phyloP scores from a whole-genome alignment of 2,113 vertebrate species.

The Peromyscus polionotus region DNA sequence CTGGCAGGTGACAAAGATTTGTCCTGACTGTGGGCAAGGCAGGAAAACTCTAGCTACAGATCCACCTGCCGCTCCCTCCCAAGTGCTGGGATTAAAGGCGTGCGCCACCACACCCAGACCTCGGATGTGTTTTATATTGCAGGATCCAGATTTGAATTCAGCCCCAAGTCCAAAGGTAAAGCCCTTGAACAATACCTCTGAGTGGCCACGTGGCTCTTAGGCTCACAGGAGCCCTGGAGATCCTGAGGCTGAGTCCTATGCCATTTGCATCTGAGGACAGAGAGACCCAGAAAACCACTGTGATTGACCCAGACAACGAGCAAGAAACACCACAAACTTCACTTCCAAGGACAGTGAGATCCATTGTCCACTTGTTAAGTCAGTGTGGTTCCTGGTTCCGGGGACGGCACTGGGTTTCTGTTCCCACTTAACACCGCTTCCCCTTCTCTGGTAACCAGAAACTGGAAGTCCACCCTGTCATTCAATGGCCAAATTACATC shows the following conservation, averaged over 20 bases:
- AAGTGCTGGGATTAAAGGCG: background rate
- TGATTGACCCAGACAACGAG: conserved; percentile 3
- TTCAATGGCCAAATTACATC: conserved; percentile 46
- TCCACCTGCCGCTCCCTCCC: background rate
- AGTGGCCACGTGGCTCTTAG: background rate
- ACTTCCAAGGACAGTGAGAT: background rate
- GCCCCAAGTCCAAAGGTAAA: background rate
- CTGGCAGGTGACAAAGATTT: no score
- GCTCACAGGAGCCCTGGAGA: background rate
- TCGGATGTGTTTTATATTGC: background rate
- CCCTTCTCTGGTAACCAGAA: conserved; percentile 38
- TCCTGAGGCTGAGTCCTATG: background rate
- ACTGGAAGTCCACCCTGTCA: conserved; percentile 40
- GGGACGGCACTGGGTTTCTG: conserved; percentile 20
- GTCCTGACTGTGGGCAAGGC: no score
- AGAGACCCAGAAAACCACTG: background rate
- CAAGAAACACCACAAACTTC: conserved; percentile 22
- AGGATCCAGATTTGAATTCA: background rate
- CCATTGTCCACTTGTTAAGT: background rate
- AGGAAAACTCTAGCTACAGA: no score
- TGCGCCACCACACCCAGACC: background rate
- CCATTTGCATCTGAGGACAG: background rate
- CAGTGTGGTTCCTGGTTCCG: background rate
- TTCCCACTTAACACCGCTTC: conserved; percentile 49
- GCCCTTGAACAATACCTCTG: background rate